Base-by-base conservation (phyloP, 2,797 vertebrate genomes). In the Poeciliopsis presidionis region DNA sequence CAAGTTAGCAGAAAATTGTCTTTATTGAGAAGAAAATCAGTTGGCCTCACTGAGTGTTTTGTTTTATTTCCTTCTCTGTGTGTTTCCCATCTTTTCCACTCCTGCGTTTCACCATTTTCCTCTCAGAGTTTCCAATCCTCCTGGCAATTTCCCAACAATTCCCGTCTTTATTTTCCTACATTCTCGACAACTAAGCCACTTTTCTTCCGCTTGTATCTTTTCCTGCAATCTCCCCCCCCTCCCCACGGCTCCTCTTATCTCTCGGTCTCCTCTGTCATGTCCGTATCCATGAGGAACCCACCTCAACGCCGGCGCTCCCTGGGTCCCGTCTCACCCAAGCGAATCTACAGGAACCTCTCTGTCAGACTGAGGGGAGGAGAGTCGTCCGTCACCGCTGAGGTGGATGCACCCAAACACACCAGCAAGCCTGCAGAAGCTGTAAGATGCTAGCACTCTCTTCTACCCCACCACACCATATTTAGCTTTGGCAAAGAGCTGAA, bases 291-390 rank as follows among this genome's bases (percentile, higher is more conserved):
- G 89, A 94, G 91, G 91, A 93, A 94, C 84, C 90, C 89, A 11
- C 91, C 91, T 2, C 95, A 94, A 90, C 94, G 95, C 67, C 93
- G 93, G 67, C 94, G 92, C 63, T 96, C 95, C 43, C 85, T 96
- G 43, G 95, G 95, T 73, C 94, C 95, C 0, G 94, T 96, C 74
- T 96, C 94, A 0, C 93, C 95, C n/a, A 96, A 96, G 77, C 95
- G 95, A 74, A 87, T 96, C 87, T 96, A 96, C 75, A 94, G 96
- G 79, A 96, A 95, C 87, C 93, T 96, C 87, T 96, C 96, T 0
- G 86, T 95, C 87, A 91, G 93, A 78, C 89, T 96, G 79, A 91
- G 88, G 80, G 89, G 94, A 0, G 92, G 93, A 67, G 94, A 95
- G 72, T 84, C 94, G 2, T 86, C 90, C 9, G 80, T 83, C 51